phyloP scores from a whole-genome alignment of 2,113 vertebrate genomes.

The Aspidoscelis tigris region DNA sequence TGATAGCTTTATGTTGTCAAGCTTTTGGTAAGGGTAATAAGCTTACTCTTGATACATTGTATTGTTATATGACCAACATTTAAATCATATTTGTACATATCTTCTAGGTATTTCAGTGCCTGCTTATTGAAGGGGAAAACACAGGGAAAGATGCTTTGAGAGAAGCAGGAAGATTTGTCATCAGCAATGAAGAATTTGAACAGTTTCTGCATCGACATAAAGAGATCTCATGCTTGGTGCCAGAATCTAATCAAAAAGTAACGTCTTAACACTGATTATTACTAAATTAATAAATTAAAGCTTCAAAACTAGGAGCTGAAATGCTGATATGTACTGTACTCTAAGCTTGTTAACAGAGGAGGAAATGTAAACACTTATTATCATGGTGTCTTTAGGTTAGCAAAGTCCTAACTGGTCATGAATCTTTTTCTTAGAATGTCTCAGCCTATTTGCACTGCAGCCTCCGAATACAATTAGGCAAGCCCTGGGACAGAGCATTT shows the following conservation, averaged over 20 bases:
- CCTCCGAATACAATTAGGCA: too few species aligned
- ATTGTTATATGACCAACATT: neutral
- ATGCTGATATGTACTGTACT: neutral
- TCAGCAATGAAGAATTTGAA: conserved; percentile 85
- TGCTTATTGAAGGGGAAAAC: conserved; percentile 93
- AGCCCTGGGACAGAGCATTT: too few species aligned
- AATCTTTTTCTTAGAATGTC: neutral
- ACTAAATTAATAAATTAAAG: neutral
- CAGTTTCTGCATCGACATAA: conserved; percentile 85
- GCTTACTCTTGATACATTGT: neutral
- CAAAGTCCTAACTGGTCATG: neutral
- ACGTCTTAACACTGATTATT: neutral
- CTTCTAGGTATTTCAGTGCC: conserved; percentile 91
- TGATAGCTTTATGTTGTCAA: neutral
- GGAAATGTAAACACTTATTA: neutral
- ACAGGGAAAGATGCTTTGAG: conserved; percentile 84
- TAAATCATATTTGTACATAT: neutral
- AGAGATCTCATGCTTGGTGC: conserved; percentile 84
- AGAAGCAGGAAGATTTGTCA: conserved; percentile 87
- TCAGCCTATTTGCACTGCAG: too few species aligned
- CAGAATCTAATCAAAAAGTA: conserved; percentile 95
- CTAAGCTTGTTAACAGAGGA: neutral
- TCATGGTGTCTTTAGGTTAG: neutral
- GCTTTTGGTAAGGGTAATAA: neutral
- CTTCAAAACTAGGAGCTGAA: neutral